A percentile compares a stretch with the other conserved stretches of the same genome.
These are phyloP conservation scores for Sprattus sprattus DNA, from an alignment of 2,113 vertebrate genomes.

Conservation along the genomic window DNA sequence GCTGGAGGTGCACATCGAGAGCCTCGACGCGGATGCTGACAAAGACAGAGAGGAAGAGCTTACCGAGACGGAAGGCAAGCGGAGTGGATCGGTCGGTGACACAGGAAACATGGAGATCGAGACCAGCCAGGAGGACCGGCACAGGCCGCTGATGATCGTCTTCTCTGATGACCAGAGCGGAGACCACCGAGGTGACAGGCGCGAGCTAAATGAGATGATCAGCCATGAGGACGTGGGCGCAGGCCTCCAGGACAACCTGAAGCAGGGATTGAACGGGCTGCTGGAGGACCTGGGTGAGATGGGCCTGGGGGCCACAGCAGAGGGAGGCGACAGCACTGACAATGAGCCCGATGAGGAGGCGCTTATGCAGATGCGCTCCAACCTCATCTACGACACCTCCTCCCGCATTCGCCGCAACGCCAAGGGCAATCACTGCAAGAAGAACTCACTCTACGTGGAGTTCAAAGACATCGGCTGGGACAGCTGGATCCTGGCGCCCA, in stretches of 20 bases:
- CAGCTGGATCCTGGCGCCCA: slow-evolving; percentile 93
- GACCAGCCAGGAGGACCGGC: slow-evolving; percentile 81
- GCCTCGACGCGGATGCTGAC: slow-evolving; percentile 56
- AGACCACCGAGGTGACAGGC: slow-evolving; percentile 80
- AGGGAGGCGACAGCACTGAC: slow-evolving; percentile 56
- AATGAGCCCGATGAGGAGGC: slow-evolving; percentile 81
- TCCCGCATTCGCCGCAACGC: slow-evolving; percentile 91
- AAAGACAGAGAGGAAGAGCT: slow-evolving; percentile 49
- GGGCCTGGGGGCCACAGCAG: slow-evolving; percentile 13
- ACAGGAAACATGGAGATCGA: slow-evolving; percentile 85
- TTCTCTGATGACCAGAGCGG: slow-evolving; percentile 92
- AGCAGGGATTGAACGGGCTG: neutral
- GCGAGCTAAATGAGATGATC: slow-evolving; percentile 92
- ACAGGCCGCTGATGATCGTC: slow-evolving; percentile 88
- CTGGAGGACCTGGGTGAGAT: slow-evolving; percentile 58
- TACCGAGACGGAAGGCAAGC: neutral
- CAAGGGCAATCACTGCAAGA: slow-evolving; percentile 94
- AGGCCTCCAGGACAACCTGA: slow-evolving; percentile 62
- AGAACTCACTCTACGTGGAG: slow-evolving; percentile 87
- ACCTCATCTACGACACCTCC: slow-evolving; percentile 91
- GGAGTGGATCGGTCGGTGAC: neutral
- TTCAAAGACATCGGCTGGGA: slow-evolving; percentile 99
- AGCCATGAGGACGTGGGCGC: slow-evolving; percentile 76
- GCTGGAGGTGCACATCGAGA: slow-evolving; percentile 89
- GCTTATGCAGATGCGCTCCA: slow-evolving; percentile 91